Base-by-base conservation (phyloP, 1,140 invertebrate species). In the Penaeus japonicus region DNA sequence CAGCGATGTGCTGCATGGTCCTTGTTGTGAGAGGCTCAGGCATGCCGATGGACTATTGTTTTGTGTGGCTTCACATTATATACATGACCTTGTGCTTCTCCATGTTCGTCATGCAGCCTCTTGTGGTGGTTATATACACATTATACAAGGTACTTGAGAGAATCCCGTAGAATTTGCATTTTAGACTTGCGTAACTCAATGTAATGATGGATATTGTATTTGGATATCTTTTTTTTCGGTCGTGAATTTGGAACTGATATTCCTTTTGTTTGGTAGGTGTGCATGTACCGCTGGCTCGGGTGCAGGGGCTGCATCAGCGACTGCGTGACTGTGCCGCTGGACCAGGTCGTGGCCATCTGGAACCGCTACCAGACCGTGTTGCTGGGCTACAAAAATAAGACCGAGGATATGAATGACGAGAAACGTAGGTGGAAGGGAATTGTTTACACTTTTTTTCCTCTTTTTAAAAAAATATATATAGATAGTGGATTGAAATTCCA, bases 301-400 rank as follows among this genome's bases (percentile, higher is more conserved):
- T 87, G 84, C 57, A 55, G 87, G 79, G 90, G 90, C 18, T 89
- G 84, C 73, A 89, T 90, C 35, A 87, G 85, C 27, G 82, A 65
- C 30, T 90, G 87, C 30, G 85, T 89, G 73, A 73, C 90, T 30
- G 85, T 90, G 7, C 87, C 90, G 7, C 39, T 90, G 39, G 90
- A 90, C 22, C 90, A 90, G 39, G 84, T 88, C 32, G 87, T 90
- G 47, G 79, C 79, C 24, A 87, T 90, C 27, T 90, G 90, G 90
- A 85, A 85, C 35, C 90, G 85, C 32, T 90, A 90, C 86, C 86
- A 89, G 59, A 47, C 82, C 35, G 87, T 75, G 1, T 54, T 90
- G 35, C 32, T 5, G n/a, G 24, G 65, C 32, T 53, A 83, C 35
- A 22, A 54, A 55, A 24, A n/a, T n/a, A 27, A 54, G 18, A 54